Evolutionary conservation across 64 coral and sea anemone species (phyloP).

Genomic region (Cladopsammia gracilis): DNA sequence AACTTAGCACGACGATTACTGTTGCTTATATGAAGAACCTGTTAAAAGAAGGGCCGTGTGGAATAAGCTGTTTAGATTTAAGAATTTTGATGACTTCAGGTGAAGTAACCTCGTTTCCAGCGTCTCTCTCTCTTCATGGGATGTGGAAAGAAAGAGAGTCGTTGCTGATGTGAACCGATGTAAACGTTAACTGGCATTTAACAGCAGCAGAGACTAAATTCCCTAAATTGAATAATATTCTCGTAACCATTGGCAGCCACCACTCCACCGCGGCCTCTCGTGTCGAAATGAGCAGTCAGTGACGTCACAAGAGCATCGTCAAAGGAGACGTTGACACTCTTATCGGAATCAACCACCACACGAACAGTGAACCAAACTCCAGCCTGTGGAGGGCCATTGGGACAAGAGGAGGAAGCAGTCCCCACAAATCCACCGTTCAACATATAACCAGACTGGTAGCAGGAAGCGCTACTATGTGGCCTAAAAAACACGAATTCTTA

Average conservation of each 20-base stretch:
- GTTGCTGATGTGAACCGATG: too few relatives aligned
- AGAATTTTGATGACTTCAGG: too few relatives aligned
- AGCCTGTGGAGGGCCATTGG: slow-evolving; percentile 33
- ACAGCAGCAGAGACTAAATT: neutral
- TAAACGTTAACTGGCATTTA: too few relatives aligned
- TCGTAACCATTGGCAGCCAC: slow-evolving; percentile 65
- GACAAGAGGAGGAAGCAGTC: neutral
- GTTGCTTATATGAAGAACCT: too few relatives aligned
- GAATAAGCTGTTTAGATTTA: too few relatives aligned
- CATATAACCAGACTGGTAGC: slow-evolving; percentile 61
- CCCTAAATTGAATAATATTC: slow-evolving; percentile 60
- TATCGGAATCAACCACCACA: slow-evolving; percentile 27
- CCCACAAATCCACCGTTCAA: neutral
- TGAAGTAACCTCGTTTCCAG: too few relatives aligned
- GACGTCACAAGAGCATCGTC: slow-evolving; percentile 20
- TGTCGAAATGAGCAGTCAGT: slow-evolving; percentile 7
- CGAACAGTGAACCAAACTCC: slow-evolving; percentile 27
- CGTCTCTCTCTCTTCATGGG: too few relatives aligned
- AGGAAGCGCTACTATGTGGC: neutral
- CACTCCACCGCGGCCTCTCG: slow-evolving; percentile 37
- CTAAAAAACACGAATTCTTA: neutral
- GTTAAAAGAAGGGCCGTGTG: too few relatives aligned
- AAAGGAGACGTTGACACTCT: slow-evolving; percentile 7
- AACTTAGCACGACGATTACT: too few relatives aligned
- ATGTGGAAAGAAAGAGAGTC: too few relatives aligned